phyloP scores from a whole-genome alignment of 1,140 invertebrate species.

The Lordiphosa mommai region DNA sequence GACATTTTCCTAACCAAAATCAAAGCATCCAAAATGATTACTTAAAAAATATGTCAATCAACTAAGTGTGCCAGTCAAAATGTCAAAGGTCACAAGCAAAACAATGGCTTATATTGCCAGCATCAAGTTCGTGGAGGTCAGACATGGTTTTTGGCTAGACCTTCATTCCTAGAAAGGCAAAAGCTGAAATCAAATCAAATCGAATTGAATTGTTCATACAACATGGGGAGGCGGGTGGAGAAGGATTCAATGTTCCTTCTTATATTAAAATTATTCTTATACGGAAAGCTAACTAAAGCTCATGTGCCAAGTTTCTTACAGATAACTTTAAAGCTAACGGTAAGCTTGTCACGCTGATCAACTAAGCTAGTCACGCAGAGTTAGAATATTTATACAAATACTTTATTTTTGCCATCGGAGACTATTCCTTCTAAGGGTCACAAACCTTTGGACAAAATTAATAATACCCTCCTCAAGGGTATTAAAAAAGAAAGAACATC shows the following conservation, averaged over 20 bases:
- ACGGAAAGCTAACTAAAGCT: too few species aligned
- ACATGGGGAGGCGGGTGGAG: neutral
- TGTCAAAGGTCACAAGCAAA: conserved; percentile 1
- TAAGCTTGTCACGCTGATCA: too few species aligned
- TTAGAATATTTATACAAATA: too few species aligned
- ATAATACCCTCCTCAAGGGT: too few species aligned
- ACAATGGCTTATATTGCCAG: neutral
- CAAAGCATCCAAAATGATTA: conserved; percentile 1
- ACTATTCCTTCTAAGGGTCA: too few species aligned
- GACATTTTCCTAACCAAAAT: neutral
- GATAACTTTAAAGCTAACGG: too few species aligned
- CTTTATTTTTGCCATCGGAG: too few species aligned
- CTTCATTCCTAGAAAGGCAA: conserved; percentile 3
- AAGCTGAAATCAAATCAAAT: neutral
- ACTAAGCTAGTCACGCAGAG: too few species aligned
- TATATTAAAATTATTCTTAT: too few species aligned
- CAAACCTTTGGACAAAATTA: too few species aligned
- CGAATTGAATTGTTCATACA: neutral
- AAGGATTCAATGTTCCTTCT: conserved; percentile 6
- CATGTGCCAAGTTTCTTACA: too few species aligned
- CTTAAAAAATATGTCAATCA: conserved; percentile 6
- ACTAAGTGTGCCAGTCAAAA: neutral
- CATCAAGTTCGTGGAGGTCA: neutral
- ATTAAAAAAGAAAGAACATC: too few species aligned
- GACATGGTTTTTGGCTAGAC: neutral